Evolutionary conservation across 2,113 vertebrate species (phyloP).

Genomic region (Picathartes gymnocephalus): DNA sequence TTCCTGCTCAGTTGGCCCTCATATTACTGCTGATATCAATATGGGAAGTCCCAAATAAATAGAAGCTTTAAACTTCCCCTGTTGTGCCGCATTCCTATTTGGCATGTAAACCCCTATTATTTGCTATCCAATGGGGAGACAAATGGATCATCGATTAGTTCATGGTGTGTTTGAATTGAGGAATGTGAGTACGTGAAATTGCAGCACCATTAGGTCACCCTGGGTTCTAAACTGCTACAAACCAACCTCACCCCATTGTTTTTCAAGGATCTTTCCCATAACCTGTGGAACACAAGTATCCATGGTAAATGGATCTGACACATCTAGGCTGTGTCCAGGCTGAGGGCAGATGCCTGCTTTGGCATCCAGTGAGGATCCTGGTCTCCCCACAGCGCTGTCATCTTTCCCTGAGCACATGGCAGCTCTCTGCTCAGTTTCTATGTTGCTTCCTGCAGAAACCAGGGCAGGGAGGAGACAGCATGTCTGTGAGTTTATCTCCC

Average conservation of each 20-base stretch:
- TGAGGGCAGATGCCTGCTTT: background rate
- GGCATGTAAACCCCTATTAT: constrained; percentile 49
- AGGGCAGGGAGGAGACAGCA: background rate
- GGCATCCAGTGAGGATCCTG: background rate
- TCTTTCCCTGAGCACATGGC: background rate
- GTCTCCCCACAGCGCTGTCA: background rate
- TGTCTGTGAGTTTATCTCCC: background rate
- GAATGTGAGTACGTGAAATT: constrained; percentile 33
- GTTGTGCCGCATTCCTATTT: background rate
- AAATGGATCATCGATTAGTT: constrained; percentile 31
- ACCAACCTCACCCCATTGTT: background rate
- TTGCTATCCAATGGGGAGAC: constrained; percentile 40
- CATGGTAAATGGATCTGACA: background rate
- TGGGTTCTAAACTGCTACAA: background rate
- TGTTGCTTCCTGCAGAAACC: background rate
- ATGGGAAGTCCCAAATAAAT: constrained; percentile 55
- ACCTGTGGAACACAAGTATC: background rate
- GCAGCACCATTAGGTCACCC: constrained; percentile 44
- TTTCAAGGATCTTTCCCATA: background rate
- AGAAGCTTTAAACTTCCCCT: constrained; percentile 35
- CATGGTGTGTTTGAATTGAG: constrained; percentile 35
- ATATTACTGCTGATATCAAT: background rate
- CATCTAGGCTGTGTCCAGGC: background rate
- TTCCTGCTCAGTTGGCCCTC: constrained; percentile 37
- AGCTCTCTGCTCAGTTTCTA: background rate